phyloP scores from a whole-genome alignment of 2,797 vertebrate species.

The Hemibagrus guttatus region DNA sequence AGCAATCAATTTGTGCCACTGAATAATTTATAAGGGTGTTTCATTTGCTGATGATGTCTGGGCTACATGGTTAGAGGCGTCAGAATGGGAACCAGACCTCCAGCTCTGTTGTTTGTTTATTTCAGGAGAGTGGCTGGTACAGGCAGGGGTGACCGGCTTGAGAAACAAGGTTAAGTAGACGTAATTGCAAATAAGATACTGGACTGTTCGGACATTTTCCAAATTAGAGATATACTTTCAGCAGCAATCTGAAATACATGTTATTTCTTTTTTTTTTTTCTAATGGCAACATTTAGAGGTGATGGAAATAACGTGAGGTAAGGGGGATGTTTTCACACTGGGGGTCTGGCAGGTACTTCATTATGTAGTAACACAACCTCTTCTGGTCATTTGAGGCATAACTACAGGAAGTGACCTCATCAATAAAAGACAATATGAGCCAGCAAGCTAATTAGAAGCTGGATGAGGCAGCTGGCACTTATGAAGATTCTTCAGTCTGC shows the following conservation, averaged over 20 bases:
- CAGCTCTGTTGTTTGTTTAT: background rate
- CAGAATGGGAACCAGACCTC: constrained; percentile 19
- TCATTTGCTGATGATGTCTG: constrained; percentile 40
- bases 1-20: constrained; percentile 47
- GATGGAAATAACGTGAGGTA: constrained; percentile 41
- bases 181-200: background rate
- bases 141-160: background rate
- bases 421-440: too few species aligned
- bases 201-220: constrained; percentile 2
- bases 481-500: too few species aligned
- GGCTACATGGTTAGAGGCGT: constrained; percentile 14
- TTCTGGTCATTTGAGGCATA: too few species aligned
- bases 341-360: too few species aligned
- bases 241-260: background rate
- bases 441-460: too few species aligned
- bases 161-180: background rate
- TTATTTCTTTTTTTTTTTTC: background rate
- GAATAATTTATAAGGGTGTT: constrained; percentile 56
- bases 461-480: too few species aligned
- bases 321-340: background rate
- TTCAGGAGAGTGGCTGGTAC: background rate
- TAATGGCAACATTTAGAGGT: constrained; percentile 20
- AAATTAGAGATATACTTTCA: background rate
- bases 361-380: too few species aligned
- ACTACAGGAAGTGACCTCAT: too few species aligned